phyloP scores from a whole-genome alignment of 2,797 vertebrate genomes.

The Manis crassicaudata region DNA sequence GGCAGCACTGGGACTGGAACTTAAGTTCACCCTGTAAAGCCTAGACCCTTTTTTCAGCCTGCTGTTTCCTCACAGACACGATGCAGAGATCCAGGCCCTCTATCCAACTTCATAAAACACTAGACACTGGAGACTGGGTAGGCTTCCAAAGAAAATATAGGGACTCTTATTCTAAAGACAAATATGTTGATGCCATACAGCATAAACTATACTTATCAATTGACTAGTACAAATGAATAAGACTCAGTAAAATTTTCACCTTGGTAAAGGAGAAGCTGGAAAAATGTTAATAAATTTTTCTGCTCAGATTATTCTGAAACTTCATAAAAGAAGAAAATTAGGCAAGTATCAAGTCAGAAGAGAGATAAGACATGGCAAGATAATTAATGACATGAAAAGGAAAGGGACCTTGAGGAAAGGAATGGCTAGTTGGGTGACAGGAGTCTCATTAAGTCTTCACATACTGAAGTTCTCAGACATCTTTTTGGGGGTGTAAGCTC shows the following conservation, averaged over 20 bases:
- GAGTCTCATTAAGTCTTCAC: background rate
- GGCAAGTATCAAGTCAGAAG: background rate
- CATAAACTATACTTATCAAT: background rate
- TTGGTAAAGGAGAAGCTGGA: background rate
- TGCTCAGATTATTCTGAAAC: background rate
- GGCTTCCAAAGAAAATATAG: background rate
- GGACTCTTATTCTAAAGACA: background rate
- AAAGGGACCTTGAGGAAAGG: background rate
- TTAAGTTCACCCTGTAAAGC: background rate
- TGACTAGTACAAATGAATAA: background rate
- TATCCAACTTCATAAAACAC: background rate
- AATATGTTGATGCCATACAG: background rate
- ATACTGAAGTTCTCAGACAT: background rate
- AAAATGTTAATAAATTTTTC: background rate
- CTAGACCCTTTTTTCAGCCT: background rate
- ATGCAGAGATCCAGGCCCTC: background rate
- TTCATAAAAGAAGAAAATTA: slow-evolving; percentile 32
- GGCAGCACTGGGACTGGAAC: background rate
- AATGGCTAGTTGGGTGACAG: background rate
- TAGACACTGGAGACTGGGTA: background rate
- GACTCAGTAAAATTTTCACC: background rate
- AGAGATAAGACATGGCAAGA: slow-evolving; percentile 2
- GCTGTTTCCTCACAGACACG: background rate
- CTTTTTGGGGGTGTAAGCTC: background rate
- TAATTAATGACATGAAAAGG: background rate